These are phyloP conservation scores for Drosophila fungiperda DNA, from an alignment of 2,888 invertebrate species.

Conservation along the genomic window DNA sequence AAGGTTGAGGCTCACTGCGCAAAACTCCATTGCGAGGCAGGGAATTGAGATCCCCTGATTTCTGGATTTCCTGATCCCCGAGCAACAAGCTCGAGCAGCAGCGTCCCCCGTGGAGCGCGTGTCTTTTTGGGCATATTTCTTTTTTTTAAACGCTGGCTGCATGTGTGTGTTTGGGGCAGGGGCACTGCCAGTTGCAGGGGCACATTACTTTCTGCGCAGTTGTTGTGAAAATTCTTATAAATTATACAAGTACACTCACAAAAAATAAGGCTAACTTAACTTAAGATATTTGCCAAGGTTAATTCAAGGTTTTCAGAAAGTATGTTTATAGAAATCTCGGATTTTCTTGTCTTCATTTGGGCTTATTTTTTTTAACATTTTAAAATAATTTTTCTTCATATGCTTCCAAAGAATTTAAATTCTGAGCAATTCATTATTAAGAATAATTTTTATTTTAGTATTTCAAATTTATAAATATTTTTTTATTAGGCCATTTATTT, in stretches of 20 bases:
- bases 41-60: conserved; percentile 4
- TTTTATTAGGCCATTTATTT: too few species aligned
- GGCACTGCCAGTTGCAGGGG: conserved; percentile 5
- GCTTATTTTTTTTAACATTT: not conserved
- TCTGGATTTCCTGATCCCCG: conserved; percentile 7
- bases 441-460: not conserved
- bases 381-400: not conserved
- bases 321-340: not conserved
- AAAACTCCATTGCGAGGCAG: conserved; percentile 25
- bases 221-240: conserved; percentile 44
- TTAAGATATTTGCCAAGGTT: not conserved
- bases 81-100: not conserved
- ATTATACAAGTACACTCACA: conserved; percentile 20
- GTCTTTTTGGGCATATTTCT: conserved; percentile 62
- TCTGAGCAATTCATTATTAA: not conserved
- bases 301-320: not conserved
- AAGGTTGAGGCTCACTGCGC: conserved; percentile 12
- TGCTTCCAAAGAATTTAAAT: not conserved
- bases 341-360: not conserved
- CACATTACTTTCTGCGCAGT: conserved; percentile 57
- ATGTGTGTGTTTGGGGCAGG: conserved; percentile 16
- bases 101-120: conserved; percentile 72
- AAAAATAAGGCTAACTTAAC: not conserved
- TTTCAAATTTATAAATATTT: too few species aligned
- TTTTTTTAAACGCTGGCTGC: conserved; percentile 8